Conservation (phyloP, 2,113 vertebrate species). For the Scolopax mira region DNA sequence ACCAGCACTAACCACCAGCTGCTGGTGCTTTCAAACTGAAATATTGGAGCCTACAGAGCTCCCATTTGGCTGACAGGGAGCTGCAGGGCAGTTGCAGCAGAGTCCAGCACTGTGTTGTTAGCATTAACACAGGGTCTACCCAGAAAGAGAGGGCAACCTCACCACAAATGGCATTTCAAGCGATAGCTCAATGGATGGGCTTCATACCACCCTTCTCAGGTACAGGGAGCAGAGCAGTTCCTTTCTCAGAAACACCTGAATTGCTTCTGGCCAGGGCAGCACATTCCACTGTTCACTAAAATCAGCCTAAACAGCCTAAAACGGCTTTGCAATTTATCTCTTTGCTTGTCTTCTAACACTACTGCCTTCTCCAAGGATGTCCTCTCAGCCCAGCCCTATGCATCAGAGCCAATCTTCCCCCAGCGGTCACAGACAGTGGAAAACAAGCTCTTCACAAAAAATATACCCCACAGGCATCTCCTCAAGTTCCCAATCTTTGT, state of each 20-base stretch:
- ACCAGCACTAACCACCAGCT: not conserved
- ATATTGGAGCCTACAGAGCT: not conserved
- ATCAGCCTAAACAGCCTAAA: not conserved
- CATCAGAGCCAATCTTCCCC: not conserved
- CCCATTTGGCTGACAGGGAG: not conserved
- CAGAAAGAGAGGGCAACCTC: not conserved
- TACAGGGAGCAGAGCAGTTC: not conserved
- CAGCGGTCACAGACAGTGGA: accelerated
- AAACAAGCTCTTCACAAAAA: not conserved
- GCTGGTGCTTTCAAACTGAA: not conserved
- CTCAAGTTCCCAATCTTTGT: not conserved
- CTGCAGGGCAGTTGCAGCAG: not conserved
- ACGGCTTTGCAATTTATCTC: not conserved
- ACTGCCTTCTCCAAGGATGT: not conserved
- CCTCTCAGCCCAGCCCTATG: not conserved
- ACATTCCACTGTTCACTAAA: not conserved
- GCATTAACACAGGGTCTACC: not conserved
- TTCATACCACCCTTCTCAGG: not conserved
- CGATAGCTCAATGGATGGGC: not conserved
- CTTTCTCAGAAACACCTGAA: not conserved
- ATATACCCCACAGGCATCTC: not conserved
- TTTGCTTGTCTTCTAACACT: not conserved
- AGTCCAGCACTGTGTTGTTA: not conserved
- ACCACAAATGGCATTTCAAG: not conserved
- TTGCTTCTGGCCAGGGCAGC: not conserved